Evolutionary conservation across 2,113 vertebrate genomes (phyloP).

Genomic region (Clarias batrachus): DNA sequence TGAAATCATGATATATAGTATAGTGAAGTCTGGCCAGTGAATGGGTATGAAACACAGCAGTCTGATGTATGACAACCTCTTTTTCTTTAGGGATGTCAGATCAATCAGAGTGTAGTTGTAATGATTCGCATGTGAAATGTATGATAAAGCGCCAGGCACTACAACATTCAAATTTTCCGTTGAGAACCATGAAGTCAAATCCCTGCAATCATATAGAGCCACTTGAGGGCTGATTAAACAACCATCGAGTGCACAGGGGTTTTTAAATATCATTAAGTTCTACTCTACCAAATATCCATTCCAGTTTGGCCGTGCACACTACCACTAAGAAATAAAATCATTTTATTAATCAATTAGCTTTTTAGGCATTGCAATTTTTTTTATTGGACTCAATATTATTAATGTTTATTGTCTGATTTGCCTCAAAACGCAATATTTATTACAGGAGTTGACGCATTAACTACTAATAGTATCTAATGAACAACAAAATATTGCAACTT

Average conservation of each 20-base stretch:
- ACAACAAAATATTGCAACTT: too few relatives aligned
- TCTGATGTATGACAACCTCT: neutral
- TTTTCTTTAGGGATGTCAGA: neutral
- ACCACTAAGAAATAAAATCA: neutral
- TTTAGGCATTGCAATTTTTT: too few relatives aligned
- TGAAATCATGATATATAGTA: slow-evolving; percentile 7
- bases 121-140: slow-evolving; percentile 2
- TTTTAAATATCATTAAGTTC: neutral
- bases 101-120: neutral
- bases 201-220: neutral
- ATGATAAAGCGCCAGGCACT: neutral
- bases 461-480: too few relatives aligned
- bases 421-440: too few relatives aligned
- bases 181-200: slow-evolving; percentile 1
- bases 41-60: neutral
- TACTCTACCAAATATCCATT: neutral
- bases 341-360: neutral
- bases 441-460: too few relatives aligned
- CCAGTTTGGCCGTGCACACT: neutral
- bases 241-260: neutral
- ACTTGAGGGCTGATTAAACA: neutral
- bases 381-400: too few relatives aligned
- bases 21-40: neutral
- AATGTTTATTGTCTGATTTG: too few relatives aligned
- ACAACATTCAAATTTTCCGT: neutral